Base-by-base conservation (phyloP, 2,888 invertebrate species). In the Poecilus cupreus region DNA sequence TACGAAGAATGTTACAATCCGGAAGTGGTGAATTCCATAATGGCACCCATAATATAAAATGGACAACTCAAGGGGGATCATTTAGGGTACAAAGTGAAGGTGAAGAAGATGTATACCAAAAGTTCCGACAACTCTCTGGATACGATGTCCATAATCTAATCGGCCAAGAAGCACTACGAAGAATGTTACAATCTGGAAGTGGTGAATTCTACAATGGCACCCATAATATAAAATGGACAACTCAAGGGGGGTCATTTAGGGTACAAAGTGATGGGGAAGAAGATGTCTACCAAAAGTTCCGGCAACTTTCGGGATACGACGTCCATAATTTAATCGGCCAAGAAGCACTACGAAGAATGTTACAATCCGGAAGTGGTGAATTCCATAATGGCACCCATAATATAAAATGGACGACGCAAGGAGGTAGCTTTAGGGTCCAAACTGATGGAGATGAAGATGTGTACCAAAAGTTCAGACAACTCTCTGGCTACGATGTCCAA, bases 81-180 rank as follows among this genome's bases (percentile, higher is more conserved):
- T 64, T 78, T 26, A 22, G 22, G 13, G 8, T 70, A 6, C 70
- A 70, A 22, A 79, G 54, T 10, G 37, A 70, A 8, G 10, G 22
- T 32, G 54, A 51, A 8, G 54, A 13, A 8, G 13, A 51, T 5
- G 13, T 46, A n/a, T 46, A 43, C 13, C 6, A 8, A 1, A 20
- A 46, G 13, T 43, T 43, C n/a, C 20, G 6, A 2, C 11, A 43
- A 22, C 20, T 43, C 2, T 43, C 46, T 10, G 72, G 72, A 11
- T 90, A 90, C 11, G 13, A 46, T 3, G 91, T 91, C 83, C 86
- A 89, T 37, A 90, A 90, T n/a, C 85, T 91, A 11, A 88, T 89
- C 85, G 90, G 90, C 74, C 90, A 90, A 16, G 89, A n/a, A n/a
- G n/a, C n/a, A n/a, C n/a, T n/a, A n/a, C n/a, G n/a, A n/a, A n/a